Evolutionary conservation across 2,113 vertebrate species (phyloP).

Genomic region (Macaca fascicularis): T2T-MFA8v1.1 NC_088379.1:95683001-95683500

Average conservation of each 20-base stretch:
- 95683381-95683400: conserved; percentile 28
- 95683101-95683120: not conserved
- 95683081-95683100: not conserved
- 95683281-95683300: not conserved
- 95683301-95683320: conserved; percentile 9
- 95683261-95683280: not conserved
- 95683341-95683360: not conserved
- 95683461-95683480: conserved; percentile 76
- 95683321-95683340: conserved; percentile 1
- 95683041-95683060: not conserved
- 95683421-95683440: conserved; percentile 63
- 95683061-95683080: not conserved
- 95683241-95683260: not conserved
- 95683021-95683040: not conserved
- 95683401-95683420: conserved; percentile 55
- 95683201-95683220: not conserved
- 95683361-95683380: not conserved
- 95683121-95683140: not conserved
- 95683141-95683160: not conserved
- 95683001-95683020: not conserved
- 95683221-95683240: not conserved
- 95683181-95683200: not conserved
- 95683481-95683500: conserved; percentile 77
- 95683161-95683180: not conserved
- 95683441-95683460: conserved; percentile 60